phyloP scores from a whole-genome alignment of 2,113 vertebrate genomes.

The Emydura subglobosa region DNA sequence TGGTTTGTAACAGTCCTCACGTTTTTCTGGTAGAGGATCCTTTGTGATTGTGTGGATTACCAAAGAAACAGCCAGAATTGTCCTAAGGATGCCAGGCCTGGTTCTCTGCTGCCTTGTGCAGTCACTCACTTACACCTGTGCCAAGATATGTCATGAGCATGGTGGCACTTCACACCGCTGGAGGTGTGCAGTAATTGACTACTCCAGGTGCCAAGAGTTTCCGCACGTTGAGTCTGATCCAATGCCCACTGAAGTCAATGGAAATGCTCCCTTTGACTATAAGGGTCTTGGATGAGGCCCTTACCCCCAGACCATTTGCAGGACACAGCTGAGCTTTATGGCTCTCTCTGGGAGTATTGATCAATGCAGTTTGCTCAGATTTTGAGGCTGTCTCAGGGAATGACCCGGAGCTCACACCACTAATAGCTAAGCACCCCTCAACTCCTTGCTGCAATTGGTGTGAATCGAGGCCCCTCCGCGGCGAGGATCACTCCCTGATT shows the following conservation, averaged over 20 bases:
- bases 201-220: not conserved
- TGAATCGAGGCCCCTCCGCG: not conserved
- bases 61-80: not conserved
- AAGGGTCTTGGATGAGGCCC: not conserved
- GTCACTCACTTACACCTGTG: not conserved
- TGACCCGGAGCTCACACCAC: not conserved
- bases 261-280: not conserved
- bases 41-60: not conserved
- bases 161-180: not conserved
- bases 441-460: not conserved
- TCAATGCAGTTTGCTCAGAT: not conserved
- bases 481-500: not conserved
- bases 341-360: not conserved
- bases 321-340: not conserved
- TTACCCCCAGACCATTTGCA: not conserved
- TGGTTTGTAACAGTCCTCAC: not conserved
- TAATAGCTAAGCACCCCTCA: not conserved
- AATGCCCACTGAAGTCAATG: not conserved
- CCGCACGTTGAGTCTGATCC: not conserved
- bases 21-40: not conserved
- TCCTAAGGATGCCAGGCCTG: not conserved
- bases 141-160: not conserved
- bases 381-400: not conserved
- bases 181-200: not conserved
- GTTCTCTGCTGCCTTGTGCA: not conserved